Evolutionary conservation across 2,113 vertebrate genomes (phyloP).

Genomic region (Holacanthus passer): DNA sequence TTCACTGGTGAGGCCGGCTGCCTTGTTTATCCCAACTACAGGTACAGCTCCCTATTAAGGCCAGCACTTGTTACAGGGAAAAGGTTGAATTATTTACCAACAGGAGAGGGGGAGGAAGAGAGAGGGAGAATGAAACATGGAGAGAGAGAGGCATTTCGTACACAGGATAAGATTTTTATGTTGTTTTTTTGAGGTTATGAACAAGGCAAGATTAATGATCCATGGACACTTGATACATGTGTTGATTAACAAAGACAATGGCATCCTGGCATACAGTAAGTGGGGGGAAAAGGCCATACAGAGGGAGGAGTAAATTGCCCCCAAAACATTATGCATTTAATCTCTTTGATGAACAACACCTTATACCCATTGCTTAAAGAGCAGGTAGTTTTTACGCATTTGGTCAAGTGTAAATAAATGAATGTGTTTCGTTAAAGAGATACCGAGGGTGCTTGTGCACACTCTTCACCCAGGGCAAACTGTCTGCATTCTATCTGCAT

Average conservation of each 20-base stretch:
- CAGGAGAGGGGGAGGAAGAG: slow-evolving; percentile 65
- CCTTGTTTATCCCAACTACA: slow-evolving; percentile 85
- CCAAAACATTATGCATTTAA: slow-evolving; percentile 46
- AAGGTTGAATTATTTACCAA: slow-evolving; percentile 88
- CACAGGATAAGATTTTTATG: slow-evolving; percentile 57
- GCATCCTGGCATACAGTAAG: slow-evolving; percentile 32
- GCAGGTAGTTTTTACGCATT: slow-evolving; percentile 46
- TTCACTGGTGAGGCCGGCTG: slow-evolving; percentile 79
- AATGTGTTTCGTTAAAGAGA: slow-evolving; percentile 76
- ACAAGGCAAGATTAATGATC: slow-evolving; percentile 78
- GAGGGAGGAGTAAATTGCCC: slow-evolving; percentile 29
- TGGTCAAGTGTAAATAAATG: slow-evolving; percentile 67
- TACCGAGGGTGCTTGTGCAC: slow-evolving; percentile 63
- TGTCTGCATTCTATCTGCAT: slow-evolving; percentile 84
- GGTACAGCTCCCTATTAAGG: slow-evolving; percentile 86
- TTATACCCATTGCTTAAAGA: slow-evolving; percentile 3
- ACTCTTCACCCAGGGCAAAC: slow-evolving; percentile 78
- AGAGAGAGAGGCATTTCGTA: slow-evolving; percentile 46
- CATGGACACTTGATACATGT: slow-evolving; percentile 63
- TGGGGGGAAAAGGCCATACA: slow-evolving; percentile 26
- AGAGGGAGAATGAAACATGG: slow-evolving; percentile 31
- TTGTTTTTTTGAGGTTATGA: slow-evolving; percentile 63
- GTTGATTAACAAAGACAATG: slow-evolving; percentile 56
- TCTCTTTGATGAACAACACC: slow-evolving; percentile 38
- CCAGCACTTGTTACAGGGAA: slow-evolving; percentile 83